Evolutionary conservation across 2,797 vertebrate species (phyloP).

Genomic region (Hyperoplus lanceolatus): DNA sequence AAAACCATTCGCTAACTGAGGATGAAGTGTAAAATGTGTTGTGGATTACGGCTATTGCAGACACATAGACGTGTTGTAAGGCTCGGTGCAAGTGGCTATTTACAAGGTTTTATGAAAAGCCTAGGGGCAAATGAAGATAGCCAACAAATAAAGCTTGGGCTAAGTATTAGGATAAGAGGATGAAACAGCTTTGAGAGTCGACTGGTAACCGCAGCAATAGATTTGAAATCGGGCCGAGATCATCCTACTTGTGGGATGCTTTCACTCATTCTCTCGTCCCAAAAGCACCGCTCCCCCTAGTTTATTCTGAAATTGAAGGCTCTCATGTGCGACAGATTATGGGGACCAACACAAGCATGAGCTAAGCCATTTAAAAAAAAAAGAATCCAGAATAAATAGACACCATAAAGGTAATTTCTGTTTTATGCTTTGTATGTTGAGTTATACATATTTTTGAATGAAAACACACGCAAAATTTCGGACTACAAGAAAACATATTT

Average conservation of each 20-base stretch:
- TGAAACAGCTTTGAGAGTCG: conserved; percentile 61
- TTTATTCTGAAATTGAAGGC: conserved; percentile 82
- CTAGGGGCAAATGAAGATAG: conserved; percentile 34
- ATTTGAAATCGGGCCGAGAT: conserved; percentile 65
- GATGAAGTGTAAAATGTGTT: conserved; percentile 42
- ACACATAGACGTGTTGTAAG: conserved; percentile 32
- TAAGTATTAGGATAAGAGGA: conserved; percentile 71
- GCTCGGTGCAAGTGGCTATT: conserved; percentile 36
- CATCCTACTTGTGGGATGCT: conserved; percentile 46
- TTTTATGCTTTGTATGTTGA: conserved; percentile 83
- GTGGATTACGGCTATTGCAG: conserved; percentile 48
- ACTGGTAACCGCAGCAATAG: conserved; percentile 57
- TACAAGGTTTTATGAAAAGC: conserved; percentile 42
- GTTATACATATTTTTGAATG: conserved; percentile 91
- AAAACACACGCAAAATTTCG: conserved; percentile 87
- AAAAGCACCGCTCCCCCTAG: conserved; percentile 58
- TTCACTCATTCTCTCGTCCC: conserved; percentile 64
- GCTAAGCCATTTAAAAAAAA: conserved; percentile 19
- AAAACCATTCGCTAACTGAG: conserved; percentile 28
- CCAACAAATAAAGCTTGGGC: conserved; percentile 58
- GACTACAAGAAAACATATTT: conserved; percentile 89
- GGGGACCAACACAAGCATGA: conserved; percentile 62
- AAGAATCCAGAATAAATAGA: conserved; percentile 49
- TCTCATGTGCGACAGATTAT: conserved; percentile 77
- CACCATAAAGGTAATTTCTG: conserved; percentile 76